phyloP scores from a whole-genome alignment of 1,140 invertebrate genomes.

The Aphaenogaster ashmeadi region DNA sequence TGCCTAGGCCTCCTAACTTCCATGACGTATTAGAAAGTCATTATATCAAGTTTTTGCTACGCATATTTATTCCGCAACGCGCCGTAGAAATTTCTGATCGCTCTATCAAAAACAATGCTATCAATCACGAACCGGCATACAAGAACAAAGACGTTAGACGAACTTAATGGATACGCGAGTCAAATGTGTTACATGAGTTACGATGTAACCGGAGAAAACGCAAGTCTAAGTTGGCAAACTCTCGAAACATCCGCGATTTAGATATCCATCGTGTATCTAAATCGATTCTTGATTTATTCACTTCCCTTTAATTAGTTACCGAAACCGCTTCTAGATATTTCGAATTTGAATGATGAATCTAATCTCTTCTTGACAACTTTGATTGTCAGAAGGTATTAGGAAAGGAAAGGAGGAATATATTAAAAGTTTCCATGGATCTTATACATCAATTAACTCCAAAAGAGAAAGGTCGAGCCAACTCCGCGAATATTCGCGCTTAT shows the following conservation, averaged over 20 bases:
- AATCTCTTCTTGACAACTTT: neutral
- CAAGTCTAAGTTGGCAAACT: neutral
- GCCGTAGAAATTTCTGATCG: neutral
- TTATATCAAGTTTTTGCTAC: slow-evolving; percentile 5
- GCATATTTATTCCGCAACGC: neutral
- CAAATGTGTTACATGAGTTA: slow-evolving; percentile 15
- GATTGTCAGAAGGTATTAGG: neutral
- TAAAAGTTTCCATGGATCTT: neutral
- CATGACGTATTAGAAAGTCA: slow-evolving; percentile 37
- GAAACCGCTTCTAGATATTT: neutral
- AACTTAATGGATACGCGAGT: slow-evolving; percentile 28
- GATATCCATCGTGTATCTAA: neutral
- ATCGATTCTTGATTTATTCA: neutral
- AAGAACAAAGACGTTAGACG: slow-evolving; percentile 28
- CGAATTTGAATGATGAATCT: neutral
- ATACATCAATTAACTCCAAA: neutral
- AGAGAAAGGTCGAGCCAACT: neutral
- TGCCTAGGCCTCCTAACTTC: neutral
- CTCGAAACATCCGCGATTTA: neutral
- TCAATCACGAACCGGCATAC: slow-evolving; percentile 14
- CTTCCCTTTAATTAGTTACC: neutral
- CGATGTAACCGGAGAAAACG: neutral
- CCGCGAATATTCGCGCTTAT: neutral
- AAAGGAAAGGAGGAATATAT: neutral
- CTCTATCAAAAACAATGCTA: slow-evolving; percentile 38